Evolutionary conservation across 2,888 invertebrate species (phyloP), one percentile per base, ranked within the genome.

Genomic region (Chesias legatella): DNA sequence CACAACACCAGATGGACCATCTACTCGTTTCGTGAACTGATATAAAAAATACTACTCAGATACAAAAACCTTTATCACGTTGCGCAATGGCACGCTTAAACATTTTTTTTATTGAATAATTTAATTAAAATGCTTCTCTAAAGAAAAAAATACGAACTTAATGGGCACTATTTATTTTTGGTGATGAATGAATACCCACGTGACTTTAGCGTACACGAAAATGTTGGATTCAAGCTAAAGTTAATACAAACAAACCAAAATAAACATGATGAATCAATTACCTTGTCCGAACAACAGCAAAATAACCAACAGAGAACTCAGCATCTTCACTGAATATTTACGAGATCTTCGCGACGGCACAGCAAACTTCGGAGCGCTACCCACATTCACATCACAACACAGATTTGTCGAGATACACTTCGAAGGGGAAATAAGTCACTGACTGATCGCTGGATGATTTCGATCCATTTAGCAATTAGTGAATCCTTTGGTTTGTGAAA

Each of bases 211-310:
- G 3, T 17, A 17, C 13, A 17, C 7, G 7, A 21, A 13, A 29
- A 2, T 29, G 8, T 10, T 0, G 5, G 10, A 1, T 28, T 6
- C 10, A 10, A 3, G 10, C 5, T 9, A 29, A 29, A 29, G 13
- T 13, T 6, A 17, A 3, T 17, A 17, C 13, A 3, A 3, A 17
- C n/a, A n/a, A 3, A 5, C 13, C 5, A 17, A 17, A 17, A 5
- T 17, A 17, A 17, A 3, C 3, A 17, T 17, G 13, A 5, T 17
- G 13, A 17, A 36, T 17, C 31, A 42, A 29, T 53, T 67, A 83
- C 83, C 84, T 69, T 74, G 73, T 41, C 61, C 67, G 66, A 68
- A 74, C 35, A 78, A 56, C 31, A 79, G 61, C 42, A 79, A 57
- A 41, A 72, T 56, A 45, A 73, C 47, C 29, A 73, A 48, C 45